A percentile compares a stretch with the other conserved stretches of the same genome.
Evolutionary conservation across 2,113 vertebrate species (phyloP).

Genomic region (Python bivittatus): DNA sequence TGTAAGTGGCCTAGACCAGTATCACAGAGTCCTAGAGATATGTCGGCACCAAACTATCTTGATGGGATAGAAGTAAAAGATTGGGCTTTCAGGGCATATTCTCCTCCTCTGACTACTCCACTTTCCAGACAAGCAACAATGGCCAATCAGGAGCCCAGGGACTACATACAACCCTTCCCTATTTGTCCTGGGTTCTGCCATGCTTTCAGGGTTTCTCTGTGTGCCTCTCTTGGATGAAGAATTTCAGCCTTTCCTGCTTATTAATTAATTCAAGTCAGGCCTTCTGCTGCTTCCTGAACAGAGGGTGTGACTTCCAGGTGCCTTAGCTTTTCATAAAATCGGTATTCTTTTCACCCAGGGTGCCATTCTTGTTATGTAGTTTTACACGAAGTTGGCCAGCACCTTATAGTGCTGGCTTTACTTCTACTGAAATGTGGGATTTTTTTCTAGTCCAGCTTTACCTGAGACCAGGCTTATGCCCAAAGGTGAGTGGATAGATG

Average conservation of each 20-base stretch:
- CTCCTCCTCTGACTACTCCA: background rate
- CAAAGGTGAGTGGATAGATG: slow-evolving; percentile 67
- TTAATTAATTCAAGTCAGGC: too few relatives aligned
- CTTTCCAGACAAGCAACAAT: background rate
- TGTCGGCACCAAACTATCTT: background rate
- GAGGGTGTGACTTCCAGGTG: background rate
- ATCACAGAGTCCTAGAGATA: background rate
- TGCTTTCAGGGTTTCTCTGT: background rate
- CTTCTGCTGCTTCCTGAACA: background rate
- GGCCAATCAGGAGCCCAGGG: background rate
- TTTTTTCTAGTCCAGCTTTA: slow-evolving; percentile 16
- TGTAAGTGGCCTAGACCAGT: background rate
- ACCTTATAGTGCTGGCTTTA: background rate
- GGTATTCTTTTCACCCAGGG: background rate
- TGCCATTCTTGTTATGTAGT: background rate
- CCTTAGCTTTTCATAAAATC: background rate
- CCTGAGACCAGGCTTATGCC: slow-evolving; percentile 67
- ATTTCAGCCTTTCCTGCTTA: background rate
- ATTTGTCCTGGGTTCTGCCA: background rate
- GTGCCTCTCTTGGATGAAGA: background rate
- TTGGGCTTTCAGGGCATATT: background rate
- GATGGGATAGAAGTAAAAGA: background rate
- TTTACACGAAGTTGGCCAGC: background rate
- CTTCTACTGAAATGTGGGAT: background rate
- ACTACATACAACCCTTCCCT: background rate